phyloP scores from a whole-genome alignment of 2,797 vertebrate species.

The Champsocephalus gunnari region DNA sequence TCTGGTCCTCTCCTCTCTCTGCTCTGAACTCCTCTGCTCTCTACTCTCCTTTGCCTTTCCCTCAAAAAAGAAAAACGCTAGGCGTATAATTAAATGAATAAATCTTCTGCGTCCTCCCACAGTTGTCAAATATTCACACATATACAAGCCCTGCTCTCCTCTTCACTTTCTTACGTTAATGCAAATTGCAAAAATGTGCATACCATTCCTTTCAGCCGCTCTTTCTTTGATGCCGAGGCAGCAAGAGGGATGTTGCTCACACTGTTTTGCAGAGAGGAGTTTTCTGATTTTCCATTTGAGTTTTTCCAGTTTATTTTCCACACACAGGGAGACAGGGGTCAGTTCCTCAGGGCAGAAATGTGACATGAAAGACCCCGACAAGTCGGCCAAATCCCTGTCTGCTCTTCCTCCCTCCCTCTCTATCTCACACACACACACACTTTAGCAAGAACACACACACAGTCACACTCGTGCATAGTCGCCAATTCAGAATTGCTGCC shows the following conservation, averaged over 20 bases:
- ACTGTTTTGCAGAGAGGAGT: conserved; percentile 38
- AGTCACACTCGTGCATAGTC: conserved; percentile 33
- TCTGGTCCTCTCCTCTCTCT: conserved; percentile 22
- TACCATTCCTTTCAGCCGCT: conserved; percentile 37
- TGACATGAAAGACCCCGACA: conserved; percentile 71
- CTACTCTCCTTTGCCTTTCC: conserved; percentile 31
- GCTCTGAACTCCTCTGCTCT: conserved; percentile 22
- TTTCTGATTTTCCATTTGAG: conserved; percentile 48
- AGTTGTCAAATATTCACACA: conserved; percentile 35
- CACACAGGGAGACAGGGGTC: conserved; percentile 59
- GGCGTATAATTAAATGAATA: conserved; percentile 61
- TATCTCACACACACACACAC: conserved; percentile 32
- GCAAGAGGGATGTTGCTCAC: conserved; percentile 24
- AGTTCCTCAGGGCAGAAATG: conserved; percentile 57
- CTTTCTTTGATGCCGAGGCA: conserved; percentile 35
- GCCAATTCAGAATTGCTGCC: conserved; percentile 28
- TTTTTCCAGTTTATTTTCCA: conserved; percentile 64
- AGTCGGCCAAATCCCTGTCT: conserved; percentile 45
- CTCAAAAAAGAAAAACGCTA: conserved; percentile 47
- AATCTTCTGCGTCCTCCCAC: conserved; percentile 51
- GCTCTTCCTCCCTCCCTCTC: conserved; percentile 31
- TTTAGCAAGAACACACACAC: background rate
- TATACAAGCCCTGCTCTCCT: conserved; percentile 20
- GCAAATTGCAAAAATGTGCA: conserved; percentile 37
- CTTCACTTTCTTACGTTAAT: conserved; percentile 38